These are phyloP conservation scores for Pristionchus maxplancki DNA, from an alignment of 2,888 invertebrate genomes.

Conservation along the genomic window DNA sequence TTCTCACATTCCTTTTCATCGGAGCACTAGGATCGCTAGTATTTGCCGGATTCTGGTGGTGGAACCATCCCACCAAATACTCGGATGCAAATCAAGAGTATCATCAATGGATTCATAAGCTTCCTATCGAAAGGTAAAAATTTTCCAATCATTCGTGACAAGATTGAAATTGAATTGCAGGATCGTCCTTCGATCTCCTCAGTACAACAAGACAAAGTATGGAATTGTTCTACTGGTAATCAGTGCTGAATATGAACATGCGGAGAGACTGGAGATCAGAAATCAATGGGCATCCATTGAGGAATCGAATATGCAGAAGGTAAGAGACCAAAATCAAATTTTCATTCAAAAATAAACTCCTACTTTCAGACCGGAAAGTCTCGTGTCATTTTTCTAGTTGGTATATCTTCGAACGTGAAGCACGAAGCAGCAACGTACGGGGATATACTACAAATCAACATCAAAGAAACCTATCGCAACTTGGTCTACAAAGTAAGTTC, in stretches of 20 bases:
- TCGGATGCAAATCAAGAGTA: too few species aligned
- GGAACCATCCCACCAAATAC: too few species aligned
- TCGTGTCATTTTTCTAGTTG: neutral
- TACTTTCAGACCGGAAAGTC: neutral
- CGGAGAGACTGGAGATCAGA: neutral
- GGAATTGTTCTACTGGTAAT: neutral
- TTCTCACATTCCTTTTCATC: too few species aligned
- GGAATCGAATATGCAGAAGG: neutral
- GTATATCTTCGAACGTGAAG: neutral
- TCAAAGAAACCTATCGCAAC: neutral
- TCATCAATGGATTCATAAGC: too few species aligned
- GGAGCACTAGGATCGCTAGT: too few species aligned
- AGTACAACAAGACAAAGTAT: neutral
- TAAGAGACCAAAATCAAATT: neutral
- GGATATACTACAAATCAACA: neutral
- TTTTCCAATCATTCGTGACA: neutral
- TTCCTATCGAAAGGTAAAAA: neutral
- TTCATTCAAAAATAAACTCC: neutral
- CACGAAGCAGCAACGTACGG: neutral
- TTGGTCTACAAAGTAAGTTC: neutral
- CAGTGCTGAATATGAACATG: neutral
- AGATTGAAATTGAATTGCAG: neutral
- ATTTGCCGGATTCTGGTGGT: too few species aligned
- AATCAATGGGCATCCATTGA: neutral
- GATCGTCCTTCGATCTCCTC: neutral